Conservation (phyloP, 2,888 invertebrate genomes). For the Dioctria rufipes region DNA sequence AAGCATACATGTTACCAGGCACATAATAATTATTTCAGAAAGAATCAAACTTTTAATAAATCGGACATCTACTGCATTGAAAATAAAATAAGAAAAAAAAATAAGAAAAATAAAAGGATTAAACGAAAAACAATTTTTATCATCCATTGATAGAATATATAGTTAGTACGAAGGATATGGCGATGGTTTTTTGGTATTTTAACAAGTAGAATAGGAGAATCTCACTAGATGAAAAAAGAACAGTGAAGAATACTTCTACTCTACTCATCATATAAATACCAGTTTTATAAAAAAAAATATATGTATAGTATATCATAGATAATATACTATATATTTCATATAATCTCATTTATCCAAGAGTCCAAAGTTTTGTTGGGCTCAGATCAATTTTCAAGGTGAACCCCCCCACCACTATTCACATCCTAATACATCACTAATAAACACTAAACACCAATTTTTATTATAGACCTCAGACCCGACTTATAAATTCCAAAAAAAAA, state of each 20-base stretch:
- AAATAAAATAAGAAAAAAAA: background rate
- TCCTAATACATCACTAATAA: background rate
- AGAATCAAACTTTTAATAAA: too few relatives aligned
- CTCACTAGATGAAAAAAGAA: constrained; percentile 24
- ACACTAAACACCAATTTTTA: background rate
- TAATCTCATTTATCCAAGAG: too few relatives aligned
- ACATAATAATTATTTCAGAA: too few relatives aligned
- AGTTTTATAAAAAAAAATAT: background rate
- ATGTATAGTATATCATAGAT: too few relatives aligned
- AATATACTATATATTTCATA: too few relatives aligned
- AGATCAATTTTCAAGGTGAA: too few relatives aligned
- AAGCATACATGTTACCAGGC: too few relatives aligned
- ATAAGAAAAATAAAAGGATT: background rate
- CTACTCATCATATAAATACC: constrained; percentile 45
- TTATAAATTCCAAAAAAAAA: background rate
- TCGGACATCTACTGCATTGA: too few relatives aligned
- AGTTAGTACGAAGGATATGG: background rate
- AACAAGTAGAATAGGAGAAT: constrained; percentile 51
- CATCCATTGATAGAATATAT: too few relatives aligned
- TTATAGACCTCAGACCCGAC: background rate
- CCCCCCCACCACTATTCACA: too few relatives aligned
- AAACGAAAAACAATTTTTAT: background rate
- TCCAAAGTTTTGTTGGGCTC: too few relatives aligned
- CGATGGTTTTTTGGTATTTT: constrained; percentile 30
- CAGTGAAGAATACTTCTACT: constrained; percentile 45